phyloP scores from a whole-genome alignment of 2,797 vertebrate genomes.

The Gadopsis marmoratus region DNA sequence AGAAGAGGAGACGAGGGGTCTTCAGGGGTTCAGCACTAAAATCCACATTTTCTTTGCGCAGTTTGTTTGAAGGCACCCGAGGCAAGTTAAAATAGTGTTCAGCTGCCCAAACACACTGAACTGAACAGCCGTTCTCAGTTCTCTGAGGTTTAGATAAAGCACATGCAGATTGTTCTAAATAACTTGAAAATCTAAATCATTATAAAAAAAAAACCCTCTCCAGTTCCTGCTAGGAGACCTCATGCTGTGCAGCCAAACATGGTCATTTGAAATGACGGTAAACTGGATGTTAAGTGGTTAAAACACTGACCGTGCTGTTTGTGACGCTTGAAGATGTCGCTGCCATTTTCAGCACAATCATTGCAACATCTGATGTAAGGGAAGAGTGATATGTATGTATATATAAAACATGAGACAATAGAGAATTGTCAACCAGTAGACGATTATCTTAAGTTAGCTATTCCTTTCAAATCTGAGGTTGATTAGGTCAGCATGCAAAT shows the following conservation, averaged over 20 bases:
- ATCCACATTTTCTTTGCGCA: neutral
- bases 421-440: neutral
- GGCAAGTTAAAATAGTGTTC: neutral
- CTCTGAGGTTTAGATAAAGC: slow-evolving; percentile 6
- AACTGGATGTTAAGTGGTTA: neutral
- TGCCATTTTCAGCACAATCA: neutral
- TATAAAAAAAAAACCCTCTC: neutral
- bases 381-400: neutral
- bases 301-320: neutral
- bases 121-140: neutral
- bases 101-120: neutral
- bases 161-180: neutral
- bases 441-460: neutral
- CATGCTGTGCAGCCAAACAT: neutral
- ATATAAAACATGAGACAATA: too few species aligned
- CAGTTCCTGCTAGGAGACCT: neutral
- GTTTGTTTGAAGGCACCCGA: neutral
- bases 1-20: neutral
- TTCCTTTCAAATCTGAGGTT: neutral
- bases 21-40: neutral
- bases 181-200: neutral
- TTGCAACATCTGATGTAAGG: neutral
- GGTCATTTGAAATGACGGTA: neutral
- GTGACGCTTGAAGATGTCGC: neutral
- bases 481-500: neutral